Base-by-base conservation (phyloP, 2,888 invertebrate species). In the Epinotia brunnichana region DNA sequence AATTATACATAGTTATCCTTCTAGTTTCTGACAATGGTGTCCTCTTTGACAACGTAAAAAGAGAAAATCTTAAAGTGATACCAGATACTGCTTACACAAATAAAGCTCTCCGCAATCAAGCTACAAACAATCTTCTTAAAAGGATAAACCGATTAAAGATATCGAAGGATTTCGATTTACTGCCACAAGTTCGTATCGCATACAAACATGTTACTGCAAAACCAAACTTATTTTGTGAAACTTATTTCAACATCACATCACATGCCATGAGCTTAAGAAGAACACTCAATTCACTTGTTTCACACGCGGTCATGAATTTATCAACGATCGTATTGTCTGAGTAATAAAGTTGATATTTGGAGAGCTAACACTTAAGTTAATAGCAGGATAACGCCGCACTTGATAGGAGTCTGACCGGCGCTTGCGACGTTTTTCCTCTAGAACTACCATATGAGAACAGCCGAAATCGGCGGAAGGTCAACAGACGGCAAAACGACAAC, bases 41-140 rank as follows among this genome's bases (percentile, higher is more conserved):
- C 53, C 19, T 19, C 21, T 0, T 2, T 11, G 17, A 35, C 17
- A 53, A 63, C n/a, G 17, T 51, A 7, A 21, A 51, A 53, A 60
- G 39, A 69, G 60, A 21, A 51, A 69, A 60, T 60, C 10, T 39
- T 51, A 19, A 29, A 29, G n/a, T 48, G 24, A 62, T 51, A 17
- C 21, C 21, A 17, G 17, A 24, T 29, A 29, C 29, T 29, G 7
- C 21, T 29, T 57, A 29, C 29, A 21, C 24, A 54, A 57, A 67
- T 44, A 70, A 56, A 54, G 10, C 53, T 54, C 61, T 44, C 62
- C 19, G 19, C 56, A 48, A 53, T 69, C 15, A 60, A 35, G 53
- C 15, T 15, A 70, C 48, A 53, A 64, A 62, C 61, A 61, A 70
- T 70, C 41, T 59, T 21, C 59, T 59, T 64, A 70, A 70, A 70